A percentile compares a stretch with the other conserved stretches of the same genome.
Evolutionary conservation across 2,888 invertebrate genomes (phyloP).

Genomic region (Herminia tarsipennalis): DNA sequence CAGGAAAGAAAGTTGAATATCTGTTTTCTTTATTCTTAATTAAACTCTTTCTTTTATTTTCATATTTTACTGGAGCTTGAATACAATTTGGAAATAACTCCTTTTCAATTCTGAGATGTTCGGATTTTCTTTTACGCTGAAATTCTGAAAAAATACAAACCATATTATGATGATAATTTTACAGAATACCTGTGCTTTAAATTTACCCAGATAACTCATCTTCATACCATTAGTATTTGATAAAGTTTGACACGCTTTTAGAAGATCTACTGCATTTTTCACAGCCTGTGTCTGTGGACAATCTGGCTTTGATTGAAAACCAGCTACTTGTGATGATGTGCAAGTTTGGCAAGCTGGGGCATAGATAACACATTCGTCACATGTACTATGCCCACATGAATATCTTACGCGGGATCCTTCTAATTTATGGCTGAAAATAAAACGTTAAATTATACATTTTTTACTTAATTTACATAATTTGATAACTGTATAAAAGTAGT

Average conservation of each 20-base stretch:
- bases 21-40: conserved; percentile 58
- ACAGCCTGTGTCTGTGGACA: conserved; percentile 50
- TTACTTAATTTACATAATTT: too few species aligned
- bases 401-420: conserved; percentile 58
- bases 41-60: conserved; percentile 68
- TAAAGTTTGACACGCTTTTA: conserved; percentile 59
- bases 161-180: not conserved
- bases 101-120: conserved; percentile 70
- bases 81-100: conserved; percentile 76
- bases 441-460: too few species aligned
- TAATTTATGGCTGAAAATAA: conserved; percentile 61
- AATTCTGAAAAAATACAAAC: conserved; percentile 60
- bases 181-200: too few species aligned
- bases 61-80: conserved; percentile 72
- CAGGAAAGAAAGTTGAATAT: conserved; percentile 48
- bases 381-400: conserved; percentile 68
- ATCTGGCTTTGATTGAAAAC: conserved; percentile 45
- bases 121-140: conserved; percentile 60
- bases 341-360: conserved; percentile 60
- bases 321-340: conserved; percentile 42
- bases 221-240: conserved; percentile 66
- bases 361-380: conserved; percentile 58
- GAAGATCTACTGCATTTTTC: conserved; percentile 53
- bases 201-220: too few species aligned
- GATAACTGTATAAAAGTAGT: too few species aligned